phyloP scores from a whole-genome alignment of 2,113 vertebrate genomes.

The Eptatretus burgeri region DNA sequence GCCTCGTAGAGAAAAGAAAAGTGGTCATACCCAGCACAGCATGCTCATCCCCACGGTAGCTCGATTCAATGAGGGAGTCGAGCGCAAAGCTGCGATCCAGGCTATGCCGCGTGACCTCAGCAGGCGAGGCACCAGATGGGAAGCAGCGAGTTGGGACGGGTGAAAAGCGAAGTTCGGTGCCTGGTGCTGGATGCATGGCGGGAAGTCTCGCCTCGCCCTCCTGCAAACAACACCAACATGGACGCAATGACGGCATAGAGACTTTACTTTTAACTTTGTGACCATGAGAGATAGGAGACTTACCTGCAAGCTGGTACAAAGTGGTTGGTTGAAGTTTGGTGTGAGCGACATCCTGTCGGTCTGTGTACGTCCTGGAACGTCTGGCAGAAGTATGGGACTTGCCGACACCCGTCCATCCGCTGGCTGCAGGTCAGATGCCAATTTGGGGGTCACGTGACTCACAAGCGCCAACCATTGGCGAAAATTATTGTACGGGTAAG shows the following conservation, averaged over 20 bases:
- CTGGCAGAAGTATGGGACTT: conserved; percentile 51
- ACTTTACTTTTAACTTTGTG: background rate
- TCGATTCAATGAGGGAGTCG: conserved; percentile 27
- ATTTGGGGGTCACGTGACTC: conserved; percentile 27
- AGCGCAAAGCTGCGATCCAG: conserved; percentile 64
- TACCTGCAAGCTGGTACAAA: conserved; percentile 41
- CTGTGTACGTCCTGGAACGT: conserved; percentile 24
- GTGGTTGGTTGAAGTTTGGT: conserved; percentile 27
- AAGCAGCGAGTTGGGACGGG: conserved; percentile 37
- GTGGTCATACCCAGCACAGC: conserved; percentile 33
- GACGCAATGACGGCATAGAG: background rate
- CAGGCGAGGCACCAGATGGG: conserved; percentile 43
- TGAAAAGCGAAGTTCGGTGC: conserved; percentile 59
- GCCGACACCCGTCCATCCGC: conserved; percentile 39
- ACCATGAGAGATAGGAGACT: background rate
- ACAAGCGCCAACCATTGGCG: conserved; percentile 70
- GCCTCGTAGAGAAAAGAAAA: too few relatives aligned
- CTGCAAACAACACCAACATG: background rate
- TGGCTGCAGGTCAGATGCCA: conserved; percentile 31
- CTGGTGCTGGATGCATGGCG: conserved; percentile 37
- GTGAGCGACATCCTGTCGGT: conserved; percentile 32
- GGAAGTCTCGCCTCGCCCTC: conserved; percentile 61
- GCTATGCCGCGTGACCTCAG: conserved; percentile 57
- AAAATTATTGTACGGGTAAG: conserved; percentile 49
- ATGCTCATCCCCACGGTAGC: conserved; percentile 26